Percentiles rank a stretch among this genome's conserved stretches.
Conservation (phyloP, 2,888 invertebrate genomes). For the Amitus sp. region DNA sequence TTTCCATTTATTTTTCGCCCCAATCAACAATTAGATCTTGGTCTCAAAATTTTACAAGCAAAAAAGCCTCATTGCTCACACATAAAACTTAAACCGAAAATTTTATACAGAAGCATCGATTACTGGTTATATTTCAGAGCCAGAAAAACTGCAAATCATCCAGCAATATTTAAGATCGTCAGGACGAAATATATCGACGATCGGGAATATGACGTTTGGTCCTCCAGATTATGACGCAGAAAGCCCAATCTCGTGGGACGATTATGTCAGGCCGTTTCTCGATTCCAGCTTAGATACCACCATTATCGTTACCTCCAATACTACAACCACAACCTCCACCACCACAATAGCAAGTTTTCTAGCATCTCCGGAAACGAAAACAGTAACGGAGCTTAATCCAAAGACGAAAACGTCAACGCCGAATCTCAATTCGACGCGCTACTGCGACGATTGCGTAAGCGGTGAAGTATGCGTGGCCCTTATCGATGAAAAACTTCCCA, state of each 20-base stretch:
- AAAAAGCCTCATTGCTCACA: too few relatives aligned
- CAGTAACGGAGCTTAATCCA: constrained; percentile 20
- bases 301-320: too few relatives aligned
- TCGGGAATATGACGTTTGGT: constrained; percentile 37
- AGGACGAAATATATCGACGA: constrained; percentile 41
- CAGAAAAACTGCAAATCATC: constrained; percentile 61
- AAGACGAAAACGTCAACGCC: constrained; percentile 28
- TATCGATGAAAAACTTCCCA: constrained; percentile 70
- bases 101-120: too few relatives aligned
- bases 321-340: too few relatives aligned
- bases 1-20: too few relatives aligned
- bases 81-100: too few relatives aligned
- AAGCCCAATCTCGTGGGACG: too few relatives aligned
- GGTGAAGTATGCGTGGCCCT: constrained; percentile 74
- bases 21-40: too few relatives aligned
- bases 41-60: too few relatives aligned
- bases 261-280: constrained; percentile 37
- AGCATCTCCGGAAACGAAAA: constrained; percentile 42
- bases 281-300: constrained; percentile 31
- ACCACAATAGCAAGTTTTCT: too few relatives aligned
- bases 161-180: constrained; percentile 61
- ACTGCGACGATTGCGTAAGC: constrained; percentile 57
- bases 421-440: constrained; percentile 48
- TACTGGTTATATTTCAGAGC: constrained; percentile 50
- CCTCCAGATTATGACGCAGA: too few relatives aligned